Base-by-base conservation (phyloP, 2,113 vertebrate genomes). In the Vulpes vulpes region DNA sequence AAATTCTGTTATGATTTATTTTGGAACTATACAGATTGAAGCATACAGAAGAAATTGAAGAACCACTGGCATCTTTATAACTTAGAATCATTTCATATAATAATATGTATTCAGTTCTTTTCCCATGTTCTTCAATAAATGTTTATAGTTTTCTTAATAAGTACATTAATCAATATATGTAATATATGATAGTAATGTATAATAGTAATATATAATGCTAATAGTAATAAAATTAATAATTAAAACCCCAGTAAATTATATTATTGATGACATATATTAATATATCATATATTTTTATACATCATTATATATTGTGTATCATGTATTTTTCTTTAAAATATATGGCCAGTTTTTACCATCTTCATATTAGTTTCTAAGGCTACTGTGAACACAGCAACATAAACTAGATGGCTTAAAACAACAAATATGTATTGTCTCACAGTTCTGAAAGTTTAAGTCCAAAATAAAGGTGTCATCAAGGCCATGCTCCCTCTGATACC, bases 41-140 rank as follows among this genome's bases (percentile, higher is more conserved):
- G 23, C 59, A 22, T 49, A 59, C 4, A 78, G 35, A 65, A 76
- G 81, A 82, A 94, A n/a, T 12, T 73, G 25, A 25, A 38, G 3
- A 73, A 11, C 4, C 27, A 57, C 4, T 60, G 57, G 53, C 14
- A 76, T 38, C n/a, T 88, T 79, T 89, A 82, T 62, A 10, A 85
- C 43, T 30, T 3, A 82, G 0, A 65, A 14, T 30, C 12, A 19
- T 88, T 81, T 81, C 38, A 89, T 59, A 62, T 7, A 23, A 23
- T 25, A 89, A 23, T 25, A 89, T 85, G 92, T 71, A 84, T 79
- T 85, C 35, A 81, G 5, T 89, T 89, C 25, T 64, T 87, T 91
- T 88, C 53, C n/a, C 69, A 49, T 73, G 27, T 27, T 92, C 12
- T 85, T 85, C 11, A 85, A 60, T 60, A 57, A 55, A 59, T 57